Evolutionary conservation across 2,797 vertebrate genomes (phyloP), one percentile per base, ranked within the genome.

Genomic region (Crenichthys baileyi): DNA sequence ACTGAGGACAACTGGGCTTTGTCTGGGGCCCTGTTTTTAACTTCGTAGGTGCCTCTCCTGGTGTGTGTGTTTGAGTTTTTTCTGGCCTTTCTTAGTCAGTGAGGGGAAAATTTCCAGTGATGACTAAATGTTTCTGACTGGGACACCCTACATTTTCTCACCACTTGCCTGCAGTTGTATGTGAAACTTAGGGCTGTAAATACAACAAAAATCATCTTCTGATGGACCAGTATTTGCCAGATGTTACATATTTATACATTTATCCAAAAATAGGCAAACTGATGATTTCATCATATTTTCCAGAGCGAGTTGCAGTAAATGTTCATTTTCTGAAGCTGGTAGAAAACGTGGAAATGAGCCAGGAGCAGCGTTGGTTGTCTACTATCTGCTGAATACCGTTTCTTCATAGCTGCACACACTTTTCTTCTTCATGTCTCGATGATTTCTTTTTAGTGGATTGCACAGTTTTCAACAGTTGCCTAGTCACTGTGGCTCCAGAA

Each of bases 31-130:
- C 70, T 68, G 82, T 70, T 74, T 71, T 82, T n/a, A 79, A 9
- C 18, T 51, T 76, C 86, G 81, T 81, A 36, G 50, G 70, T 73
- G 70, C 74, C 71, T 50, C 29, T 90, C 48, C 82, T 74, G 63
- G 44, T 79, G 36, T 76, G 74, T 87, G 89, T 91, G 77, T 92
- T 90, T 85, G 90, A 74, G 77, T 93, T 88, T 87, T 70, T 89
- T 56, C 70, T 79, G 87, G 84, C 80, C 80, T 89, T 79, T 80
- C 73, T 87, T 71, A 74, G 68, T 51, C 58, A 79, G 85, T 92
- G 91, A 94, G 79, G 80, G 67, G 82, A 70, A 79, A 92, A 91
- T 95, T 96, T 95, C 95, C 94, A 93, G 76, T 78, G 80, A 89
- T 94, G 94, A 95, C 93, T 95, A 90, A 93, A 82, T 88, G 80